Percentiles rank a stretch among this genome's conserved stretches.
These are phyloP conservation scores for Rutpela maculata DNA, from an alignment of 2,888 invertebrate species.

Conservation along the genomic window DNA sequence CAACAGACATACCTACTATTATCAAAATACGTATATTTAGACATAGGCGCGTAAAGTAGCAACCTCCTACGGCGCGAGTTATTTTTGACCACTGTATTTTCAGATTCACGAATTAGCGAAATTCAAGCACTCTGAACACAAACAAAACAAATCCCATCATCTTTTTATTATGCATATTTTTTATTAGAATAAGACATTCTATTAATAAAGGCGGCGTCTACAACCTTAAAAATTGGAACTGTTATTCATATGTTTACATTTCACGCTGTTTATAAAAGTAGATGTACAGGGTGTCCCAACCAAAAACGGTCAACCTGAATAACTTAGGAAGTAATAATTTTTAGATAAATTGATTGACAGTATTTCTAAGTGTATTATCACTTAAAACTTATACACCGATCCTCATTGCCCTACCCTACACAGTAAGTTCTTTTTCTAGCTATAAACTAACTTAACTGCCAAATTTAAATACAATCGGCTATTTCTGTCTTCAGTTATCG, in stretches of 20 bases:
- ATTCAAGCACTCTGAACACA: neutral
- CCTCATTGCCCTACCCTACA: too few species aligned
- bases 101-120: slow-evolving; percentile 23
- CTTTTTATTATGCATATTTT: neutral
- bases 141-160: slow-evolving; percentile 1
- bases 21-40: slow-evolving; percentile 28
- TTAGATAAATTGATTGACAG: too few species aligned
- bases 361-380: too few species aligned
- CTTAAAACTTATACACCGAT: too few species aligned
- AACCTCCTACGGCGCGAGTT: slow-evolving; percentile 18
- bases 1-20: neutral
- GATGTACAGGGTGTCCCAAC: neutral
- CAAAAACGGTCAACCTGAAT: too few species aligned
- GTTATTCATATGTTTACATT: slow-evolving; percentile 2
- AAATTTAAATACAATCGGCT: too few species aligned
- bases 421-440: too few species aligned
- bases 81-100: slow-evolving; percentile 30
- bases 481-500: too few species aligned
- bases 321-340: too few species aligned
- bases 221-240: neutral
- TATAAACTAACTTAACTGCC: too few species aligned
- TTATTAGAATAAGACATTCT: neutral
- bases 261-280: neutral
- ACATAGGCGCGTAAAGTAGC: slow-evolving; percentile 8
- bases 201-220: slow-evolving; percentile 7